These are phyloP conservation scores for Podarcis cretensis DNA, from an alignment of 2,113 vertebrate species.

Conservation along the genomic window DNA sequence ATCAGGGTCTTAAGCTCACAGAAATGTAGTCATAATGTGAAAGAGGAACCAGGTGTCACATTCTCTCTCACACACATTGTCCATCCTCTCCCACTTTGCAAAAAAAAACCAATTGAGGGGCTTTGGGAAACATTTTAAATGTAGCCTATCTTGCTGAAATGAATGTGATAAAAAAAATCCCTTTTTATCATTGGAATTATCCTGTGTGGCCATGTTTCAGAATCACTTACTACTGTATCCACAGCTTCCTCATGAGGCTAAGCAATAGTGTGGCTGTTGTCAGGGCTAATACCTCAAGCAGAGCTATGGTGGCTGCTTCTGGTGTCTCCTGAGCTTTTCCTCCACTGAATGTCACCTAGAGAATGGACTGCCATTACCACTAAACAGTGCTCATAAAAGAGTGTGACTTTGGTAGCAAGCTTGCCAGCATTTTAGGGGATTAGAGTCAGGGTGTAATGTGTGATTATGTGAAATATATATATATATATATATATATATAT, in stretches of 20 bases:
- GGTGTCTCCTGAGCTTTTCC: background rate
- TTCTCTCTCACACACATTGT: background rate
- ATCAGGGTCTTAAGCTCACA: background rate
- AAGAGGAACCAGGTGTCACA: background rate
- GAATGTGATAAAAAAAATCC: constrained; percentile 21
- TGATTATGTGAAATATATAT: background rate
- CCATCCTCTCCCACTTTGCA: background rate
- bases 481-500: too few species aligned
- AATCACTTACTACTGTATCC: constrained; percentile 13
- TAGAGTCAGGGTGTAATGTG: background rate
- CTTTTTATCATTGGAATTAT: constrained; percentile 4
- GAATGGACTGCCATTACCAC: constrained; percentile 1
- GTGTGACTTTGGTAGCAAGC: background rate
- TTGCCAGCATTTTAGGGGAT: background rate
- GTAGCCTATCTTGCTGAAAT: constrained; percentile 10
- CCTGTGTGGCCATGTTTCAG: constrained; percentile 7
- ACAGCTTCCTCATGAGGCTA: background rate
- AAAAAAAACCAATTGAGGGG: constrained; percentile 6
- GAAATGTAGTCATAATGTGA: constrained; percentile 7
- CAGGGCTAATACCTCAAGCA: background rate
- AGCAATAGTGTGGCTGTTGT: background rate
- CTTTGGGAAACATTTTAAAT: constrained; percentile 50
- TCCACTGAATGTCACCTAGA: background rate
- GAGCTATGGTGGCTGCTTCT: background rate
- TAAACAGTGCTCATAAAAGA: background rate